These are phyloP conservation scores for Sycobia sp. DNA, from an alignment of 1,140 invertebrate genomes.

Conservation along the genomic window DNA sequence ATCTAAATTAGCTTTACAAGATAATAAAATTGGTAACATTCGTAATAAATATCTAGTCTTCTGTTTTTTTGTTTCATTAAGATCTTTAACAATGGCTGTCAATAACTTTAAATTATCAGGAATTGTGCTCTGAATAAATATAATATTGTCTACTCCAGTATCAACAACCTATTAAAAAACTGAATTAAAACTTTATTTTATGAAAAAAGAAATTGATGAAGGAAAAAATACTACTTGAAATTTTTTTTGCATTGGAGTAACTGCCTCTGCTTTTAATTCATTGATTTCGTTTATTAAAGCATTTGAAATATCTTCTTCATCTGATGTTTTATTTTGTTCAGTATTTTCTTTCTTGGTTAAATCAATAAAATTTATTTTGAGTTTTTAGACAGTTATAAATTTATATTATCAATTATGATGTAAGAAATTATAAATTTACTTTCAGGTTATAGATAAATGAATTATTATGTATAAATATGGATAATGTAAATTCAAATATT, in stretches of 20 bases:
- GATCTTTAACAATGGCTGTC: slow-evolving; percentile 74
- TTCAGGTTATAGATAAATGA: too few relatives aligned
- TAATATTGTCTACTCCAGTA: slow-evolving; percentile 78
- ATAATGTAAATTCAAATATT: too few relatives aligned
- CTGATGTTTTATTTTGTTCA: slow-evolving; percentile 45
- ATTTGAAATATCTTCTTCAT: slow-evolving; percentile 67
- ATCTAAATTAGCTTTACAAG: slow-evolving; percentile 77
- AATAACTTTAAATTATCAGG: slow-evolving; percentile 74
- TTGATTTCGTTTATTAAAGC: slow-evolving; percentile 71
- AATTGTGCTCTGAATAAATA: slow-evolving; percentile 82
- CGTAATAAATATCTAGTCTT: slow-evolving; percentile 77
- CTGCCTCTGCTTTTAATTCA: slow-evolving; percentile 65
- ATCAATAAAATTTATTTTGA: not conserved
- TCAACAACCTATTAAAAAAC: slow-evolving; percentile 69
- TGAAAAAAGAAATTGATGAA: not conserved
- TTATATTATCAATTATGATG: too few relatives aligned
- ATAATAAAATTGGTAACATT: slow-evolving; percentile 78
- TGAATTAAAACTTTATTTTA: slow-evolving; percentile 13
- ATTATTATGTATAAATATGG: too few relatives aligned
- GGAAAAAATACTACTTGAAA: slow-evolving; percentile 45
- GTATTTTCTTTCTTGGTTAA: not conserved
- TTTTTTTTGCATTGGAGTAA: slow-evolving; percentile 43
- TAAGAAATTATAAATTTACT: too few relatives aligned
- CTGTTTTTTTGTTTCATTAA: slow-evolving; percentile 69
- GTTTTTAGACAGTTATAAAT: not conserved